Evolutionary conservation across 2,797 vertebrate genomes (phyloP).

Genomic region (Pantherophis alleghaniensis): DNA sequence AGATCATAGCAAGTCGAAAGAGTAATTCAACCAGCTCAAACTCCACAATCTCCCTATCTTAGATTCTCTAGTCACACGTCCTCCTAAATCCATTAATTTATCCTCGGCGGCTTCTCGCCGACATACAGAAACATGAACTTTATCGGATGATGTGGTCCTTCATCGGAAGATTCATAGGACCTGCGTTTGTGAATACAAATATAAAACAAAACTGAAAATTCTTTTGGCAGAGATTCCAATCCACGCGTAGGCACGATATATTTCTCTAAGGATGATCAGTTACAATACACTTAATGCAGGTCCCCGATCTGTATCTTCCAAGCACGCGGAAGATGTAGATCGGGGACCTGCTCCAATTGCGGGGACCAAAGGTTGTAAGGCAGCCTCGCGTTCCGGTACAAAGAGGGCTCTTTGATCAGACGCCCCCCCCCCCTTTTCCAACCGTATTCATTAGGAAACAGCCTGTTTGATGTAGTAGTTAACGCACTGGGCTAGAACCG

Average conservation of each 20-base stretch:
- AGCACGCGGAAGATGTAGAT: not conserved
- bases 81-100: too few species aligned
- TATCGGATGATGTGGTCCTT: not conserved
- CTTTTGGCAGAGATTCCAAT: not conserved
- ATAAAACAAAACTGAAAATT: not conserved
- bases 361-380: not conserved
- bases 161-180: not conserved
- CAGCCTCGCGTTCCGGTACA: not conserved
- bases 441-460: not conserved
- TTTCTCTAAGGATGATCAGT: not conserved
- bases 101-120: not conserved
- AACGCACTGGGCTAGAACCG: not conserved
- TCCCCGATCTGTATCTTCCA: not conserved
- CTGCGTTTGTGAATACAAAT: not conserved
- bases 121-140: not conserved
- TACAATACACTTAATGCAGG: not conserved
- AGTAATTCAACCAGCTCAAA: not conserved
- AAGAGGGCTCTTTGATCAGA: not conserved
- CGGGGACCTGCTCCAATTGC: not conserved
- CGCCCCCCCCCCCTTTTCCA: not conserved
- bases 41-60: not conserved
- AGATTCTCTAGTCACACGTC: not conserved
- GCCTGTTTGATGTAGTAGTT: not conserved
- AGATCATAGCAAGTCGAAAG: not conserved
- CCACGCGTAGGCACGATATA: too few species aligned